Conservation (phyloP, 2,113 vertebrate genomes). For the Macroglossus sobrinus region DNA sequence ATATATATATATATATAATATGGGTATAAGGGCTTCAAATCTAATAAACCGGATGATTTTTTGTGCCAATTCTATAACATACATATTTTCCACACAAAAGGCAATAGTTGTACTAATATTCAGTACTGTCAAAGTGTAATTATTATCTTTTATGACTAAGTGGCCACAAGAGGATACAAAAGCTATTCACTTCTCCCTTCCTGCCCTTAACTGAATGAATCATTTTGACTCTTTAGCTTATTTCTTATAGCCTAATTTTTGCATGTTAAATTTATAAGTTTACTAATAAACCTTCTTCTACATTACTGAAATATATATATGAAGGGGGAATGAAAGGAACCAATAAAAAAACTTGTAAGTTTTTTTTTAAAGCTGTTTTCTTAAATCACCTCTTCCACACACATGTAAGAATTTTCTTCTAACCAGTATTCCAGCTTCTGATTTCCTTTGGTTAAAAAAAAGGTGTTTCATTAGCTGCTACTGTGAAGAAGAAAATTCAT, state of each 20-base stretch:
- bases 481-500: neutral
- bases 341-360: neutral
- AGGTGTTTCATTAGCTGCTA: neutral
- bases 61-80: neutral
- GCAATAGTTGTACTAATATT: neutral
- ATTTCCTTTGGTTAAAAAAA: neutral
- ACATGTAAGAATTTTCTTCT: neutral
- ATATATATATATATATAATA: neutral
- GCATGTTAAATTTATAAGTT: neutral
- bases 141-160: neutral
- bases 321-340: neutral
- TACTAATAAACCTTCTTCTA: neutral
- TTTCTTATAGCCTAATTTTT: neutral
- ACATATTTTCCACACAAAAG: neutral
- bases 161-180: neutral
- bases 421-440: neutral
- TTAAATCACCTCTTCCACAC: neutral
- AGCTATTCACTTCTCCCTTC: neutral
- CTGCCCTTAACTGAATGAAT: neutral
- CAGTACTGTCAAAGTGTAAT: neutral
- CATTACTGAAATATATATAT: neutral
- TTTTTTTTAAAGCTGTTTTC: neutral
- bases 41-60: neutral
- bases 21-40: neutral
- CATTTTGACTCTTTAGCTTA: neutral